Evolutionary conservation across 2,888 invertebrate species (phyloP).

Genomic region (Cordilura impudica): DNA sequence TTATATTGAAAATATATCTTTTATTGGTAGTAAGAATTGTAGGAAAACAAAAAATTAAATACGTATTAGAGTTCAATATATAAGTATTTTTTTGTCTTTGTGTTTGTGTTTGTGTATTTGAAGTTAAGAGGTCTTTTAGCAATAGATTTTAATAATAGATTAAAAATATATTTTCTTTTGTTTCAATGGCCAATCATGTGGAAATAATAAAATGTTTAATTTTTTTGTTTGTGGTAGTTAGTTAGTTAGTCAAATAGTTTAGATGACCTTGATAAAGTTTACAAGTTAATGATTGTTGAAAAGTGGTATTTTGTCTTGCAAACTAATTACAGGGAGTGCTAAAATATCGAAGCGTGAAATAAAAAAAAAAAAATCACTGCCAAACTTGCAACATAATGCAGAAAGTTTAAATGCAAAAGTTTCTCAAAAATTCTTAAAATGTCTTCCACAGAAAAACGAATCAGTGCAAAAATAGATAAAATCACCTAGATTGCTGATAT

Average conservation of each 20-base stretch:
- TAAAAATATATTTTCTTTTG: constrained; percentile 8
- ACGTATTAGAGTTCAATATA: neutral
- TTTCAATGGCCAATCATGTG: constrained; percentile 37
- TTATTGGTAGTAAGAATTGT: constrained; percentile 28
- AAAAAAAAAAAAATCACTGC: too few relatives aligned
- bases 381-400: too few relatives aligned
- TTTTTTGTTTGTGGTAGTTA: neutral
- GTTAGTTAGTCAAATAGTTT: neutral
- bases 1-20: constrained; percentile 41
- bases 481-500: too few relatives aligned
- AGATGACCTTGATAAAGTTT: constrained; percentile 35
- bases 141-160: constrained; percentile 60
- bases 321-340: neutral
- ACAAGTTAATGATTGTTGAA: constrained; percentile 2
- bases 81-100: neutral
- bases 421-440: too few relatives aligned
- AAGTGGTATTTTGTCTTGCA: neutral
- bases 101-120: too few relatives aligned
- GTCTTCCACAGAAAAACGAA: too few relatives aligned
- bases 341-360: too few relatives aligned
- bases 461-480: too few relatives aligned
- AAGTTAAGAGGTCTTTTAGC: constrained; percentile 31
- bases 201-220: constrained; percentile 50
- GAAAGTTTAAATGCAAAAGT: too few relatives aligned
- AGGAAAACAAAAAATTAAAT: neutral